phyloP scores from a whole-genome alignment of 1,140 invertebrate genomes.

The Drosophila triauraria region DNA sequence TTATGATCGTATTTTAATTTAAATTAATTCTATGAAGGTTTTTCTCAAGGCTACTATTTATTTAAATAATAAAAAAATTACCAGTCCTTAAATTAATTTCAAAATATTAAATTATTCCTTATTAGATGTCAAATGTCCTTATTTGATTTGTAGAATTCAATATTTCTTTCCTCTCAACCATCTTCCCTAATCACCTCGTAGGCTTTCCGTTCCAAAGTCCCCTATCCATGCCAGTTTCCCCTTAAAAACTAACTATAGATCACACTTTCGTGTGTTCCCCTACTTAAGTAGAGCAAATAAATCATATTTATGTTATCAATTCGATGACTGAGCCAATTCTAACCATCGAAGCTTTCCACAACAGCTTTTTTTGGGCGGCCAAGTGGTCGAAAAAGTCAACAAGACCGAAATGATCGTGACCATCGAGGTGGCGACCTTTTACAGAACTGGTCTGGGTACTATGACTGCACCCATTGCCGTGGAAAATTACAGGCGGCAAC shows the following conservation, averaged over 20 bases:
- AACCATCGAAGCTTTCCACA: slow-evolving; percentile 9
- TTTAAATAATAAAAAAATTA: not conserved
- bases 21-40: no score
- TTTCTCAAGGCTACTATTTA: no score
- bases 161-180: not conserved
- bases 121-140: not conserved
- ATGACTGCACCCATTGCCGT: slow-evolving; percentile 58
- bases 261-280: not conserved
- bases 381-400: not conserved
- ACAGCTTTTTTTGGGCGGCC: slow-evolving; percentile 29
- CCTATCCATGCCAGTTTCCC: not conserved
- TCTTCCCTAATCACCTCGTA: not conserved
- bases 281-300: slow-evolving; percentile 1
- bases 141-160: not conserved
- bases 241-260: slow-evolving; percentile 1
- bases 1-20: not conserved
- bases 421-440: slow-evolving; percentile 57
- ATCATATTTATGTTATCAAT: slow-evolving; percentile 20
- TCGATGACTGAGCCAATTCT: slow-evolving; percentile 19
- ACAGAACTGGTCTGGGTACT: slow-evolving; percentile 66
- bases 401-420: slow-evolving; percentile 26
- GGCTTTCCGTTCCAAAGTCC: slow-evolving; percentile 1
- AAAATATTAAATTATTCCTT: no score
- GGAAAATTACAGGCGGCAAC: slow-evolving; percentile 72
- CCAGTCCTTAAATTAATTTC: not conserved